These are phyloP conservation scores for Tenualosa ilisha DNA, from an alignment of 2,797 vertebrate genomes.

Conservation along the genomic window DNA sequence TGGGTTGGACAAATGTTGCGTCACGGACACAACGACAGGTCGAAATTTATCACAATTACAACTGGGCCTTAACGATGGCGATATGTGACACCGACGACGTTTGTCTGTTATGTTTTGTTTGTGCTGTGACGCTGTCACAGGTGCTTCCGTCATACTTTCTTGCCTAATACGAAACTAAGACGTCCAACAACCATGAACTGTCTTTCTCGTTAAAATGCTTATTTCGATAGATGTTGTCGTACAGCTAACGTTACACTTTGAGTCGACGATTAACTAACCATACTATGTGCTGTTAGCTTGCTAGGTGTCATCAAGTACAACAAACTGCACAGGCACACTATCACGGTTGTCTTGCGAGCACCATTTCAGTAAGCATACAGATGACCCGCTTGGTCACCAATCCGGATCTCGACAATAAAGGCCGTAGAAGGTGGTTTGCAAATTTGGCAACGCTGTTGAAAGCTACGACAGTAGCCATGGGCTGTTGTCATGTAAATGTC, in stretches of 20 bases:
- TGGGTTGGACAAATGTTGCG: background rate
- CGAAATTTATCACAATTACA: background rate
- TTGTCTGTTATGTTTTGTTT: constrained; percentile 1
- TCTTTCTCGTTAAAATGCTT: background rate
- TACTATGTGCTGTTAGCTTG: background rate
- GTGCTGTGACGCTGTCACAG: background rate
- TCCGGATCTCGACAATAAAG: background rate
- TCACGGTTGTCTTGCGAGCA: background rate
- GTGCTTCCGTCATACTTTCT: constrained; percentile 3
- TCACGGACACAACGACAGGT: background rate
- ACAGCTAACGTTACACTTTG: background rate
- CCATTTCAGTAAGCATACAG: background rate
- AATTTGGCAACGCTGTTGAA: background rate
- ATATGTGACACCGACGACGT: background rate
- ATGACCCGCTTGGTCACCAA: constrained; percentile 15
- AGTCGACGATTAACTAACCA: background rate
- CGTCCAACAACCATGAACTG: background rate
- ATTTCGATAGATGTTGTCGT: background rate
- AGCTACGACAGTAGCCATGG: background rate
- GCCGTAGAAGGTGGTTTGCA: constrained; percentile 1
- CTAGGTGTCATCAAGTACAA: background rate
- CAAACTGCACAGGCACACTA: background rate
- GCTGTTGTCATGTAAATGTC: constrained; percentile 22
- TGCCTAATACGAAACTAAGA: background rate
- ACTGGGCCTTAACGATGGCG: background rate